Evolutionary conservation across 1,140 invertebrate genomes (phyloP).

Genomic region (Habropoda laboriosa): DNA sequence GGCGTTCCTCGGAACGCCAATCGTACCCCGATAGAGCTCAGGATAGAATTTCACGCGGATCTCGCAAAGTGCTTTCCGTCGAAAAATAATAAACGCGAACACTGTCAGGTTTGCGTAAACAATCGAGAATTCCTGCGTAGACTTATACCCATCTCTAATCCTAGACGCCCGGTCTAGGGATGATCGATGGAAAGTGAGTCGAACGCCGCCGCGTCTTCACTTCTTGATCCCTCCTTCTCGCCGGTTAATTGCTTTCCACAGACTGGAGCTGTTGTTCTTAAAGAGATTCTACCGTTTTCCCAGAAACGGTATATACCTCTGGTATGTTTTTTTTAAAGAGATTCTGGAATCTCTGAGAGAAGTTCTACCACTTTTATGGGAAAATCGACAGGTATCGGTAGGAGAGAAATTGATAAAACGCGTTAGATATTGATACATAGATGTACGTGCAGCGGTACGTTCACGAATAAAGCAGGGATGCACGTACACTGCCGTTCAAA

Average conservation of each 20-base stretch:
- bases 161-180: slow-evolving; percentile 1
- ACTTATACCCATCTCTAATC: not conserved
- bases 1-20: not conserved
- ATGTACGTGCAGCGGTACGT: too few species aligned
- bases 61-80: not conserved
- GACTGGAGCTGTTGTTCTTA: slow-evolving; percentile 25
- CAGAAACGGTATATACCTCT: too few species aligned
- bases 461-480: too few species aligned
- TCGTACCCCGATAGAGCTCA: not conserved
- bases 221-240: slow-evolving; percentile 37
- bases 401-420: too few species aligned
- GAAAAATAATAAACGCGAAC: not conserved
- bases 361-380: too few species aligned
- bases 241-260: slow-evolving; percentile 54
- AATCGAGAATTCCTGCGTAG: not conserved
- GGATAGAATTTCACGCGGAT: not conserved
- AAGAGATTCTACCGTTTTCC: too few species aligned
- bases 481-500: too few species aligned
- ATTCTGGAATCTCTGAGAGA: too few species aligned
- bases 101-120: not conserved
- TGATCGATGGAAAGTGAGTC: slow-evolving; percentile 55
- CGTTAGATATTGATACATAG: too few species aligned
- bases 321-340: too few species aligned
- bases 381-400: too few species aligned
- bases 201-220: slow-evolving; percentile 30